A percentile compares a stretch with the other conserved stretches of the same genome.
Evolutionary conservation across 2,888 invertebrate species (phyloP).

Genomic region (Scaptomyza reducta): DNA sequence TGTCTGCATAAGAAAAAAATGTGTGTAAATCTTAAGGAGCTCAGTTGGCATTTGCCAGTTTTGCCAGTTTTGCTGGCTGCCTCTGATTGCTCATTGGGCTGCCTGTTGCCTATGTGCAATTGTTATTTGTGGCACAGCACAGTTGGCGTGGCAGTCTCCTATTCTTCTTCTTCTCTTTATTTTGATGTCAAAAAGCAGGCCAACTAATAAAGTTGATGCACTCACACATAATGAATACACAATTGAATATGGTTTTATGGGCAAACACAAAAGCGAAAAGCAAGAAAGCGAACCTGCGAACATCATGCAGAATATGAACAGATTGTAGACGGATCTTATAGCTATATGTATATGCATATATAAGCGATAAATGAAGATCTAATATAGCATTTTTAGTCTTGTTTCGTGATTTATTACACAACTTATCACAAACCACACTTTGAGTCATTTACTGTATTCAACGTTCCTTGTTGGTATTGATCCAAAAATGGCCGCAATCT

Average conservation of each 20-base stretch:
- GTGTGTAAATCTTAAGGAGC: conserved; percentile 10
- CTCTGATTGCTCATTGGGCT: conserved; percentile 6
- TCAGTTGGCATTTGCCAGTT: conserved; percentile 8
- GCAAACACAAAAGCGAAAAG: conserved; percentile 8
- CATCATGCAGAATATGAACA: neutral
- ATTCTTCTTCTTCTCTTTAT: neutral
- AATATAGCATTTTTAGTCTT: too few relatives aligned
- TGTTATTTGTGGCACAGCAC: conserved; percentile 5
- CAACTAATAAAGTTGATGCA: conserved; percentile 13
- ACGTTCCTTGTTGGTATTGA: conserved; percentile 1
- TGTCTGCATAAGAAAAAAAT: conserved; percentile 1
- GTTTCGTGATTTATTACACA: too few relatives aligned
- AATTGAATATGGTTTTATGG: conserved; percentile 8
- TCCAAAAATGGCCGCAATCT: neutral
- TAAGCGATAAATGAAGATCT: too few relatives aligned
- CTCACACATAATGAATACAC: conserved; percentile 2
- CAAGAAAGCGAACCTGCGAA: neutral
- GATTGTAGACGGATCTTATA: neutral
- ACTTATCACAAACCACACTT: neutral
- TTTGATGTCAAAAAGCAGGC: neutral
- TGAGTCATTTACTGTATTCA: neutral
- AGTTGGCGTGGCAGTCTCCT: neutral
- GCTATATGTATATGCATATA: too few relatives aligned
- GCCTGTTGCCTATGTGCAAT: conserved; percentile 13
- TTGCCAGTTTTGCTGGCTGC: neutral